Conservation (phyloP, 1,140 invertebrate genomes). For the Oncopodura yosiiana region DNA sequence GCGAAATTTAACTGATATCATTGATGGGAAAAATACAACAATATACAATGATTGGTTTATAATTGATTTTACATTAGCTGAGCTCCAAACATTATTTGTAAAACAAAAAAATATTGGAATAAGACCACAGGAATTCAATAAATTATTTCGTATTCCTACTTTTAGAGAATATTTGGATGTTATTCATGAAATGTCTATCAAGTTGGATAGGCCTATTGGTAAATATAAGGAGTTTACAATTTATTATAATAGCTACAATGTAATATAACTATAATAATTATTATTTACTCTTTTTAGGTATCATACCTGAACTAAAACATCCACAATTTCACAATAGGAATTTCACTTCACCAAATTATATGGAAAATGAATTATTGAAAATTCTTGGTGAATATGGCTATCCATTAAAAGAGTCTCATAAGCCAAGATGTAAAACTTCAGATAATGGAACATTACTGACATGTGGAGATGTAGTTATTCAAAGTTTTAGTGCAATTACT, state of each 20-base stretch:
- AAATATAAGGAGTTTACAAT: background rate
- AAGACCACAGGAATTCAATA: conserved; percentile 9
- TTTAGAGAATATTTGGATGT: conserved; percentile 10
- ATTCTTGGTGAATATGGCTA: conserved; percentile 1
- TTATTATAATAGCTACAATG: background rate
- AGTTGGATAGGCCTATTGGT: conserved; percentile 1
- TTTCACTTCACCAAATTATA: background rate
- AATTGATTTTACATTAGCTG: conserved; percentile 33
- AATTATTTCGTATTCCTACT: conserved; percentile 3
- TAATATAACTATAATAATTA: background rate
- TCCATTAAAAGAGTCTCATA: background rate
- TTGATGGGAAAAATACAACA: conserved; percentile 1
- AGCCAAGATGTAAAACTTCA: background rate
- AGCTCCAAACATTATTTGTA: conserved; percentile 15
- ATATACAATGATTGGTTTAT: conserved; percentile 32
- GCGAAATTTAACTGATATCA: conserved; percentile 13
- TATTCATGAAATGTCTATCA: background rate
- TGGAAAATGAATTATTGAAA: background rate
- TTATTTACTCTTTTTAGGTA: background rate
- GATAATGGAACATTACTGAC: background rate
- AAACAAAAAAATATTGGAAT: conserved; percentile 19
- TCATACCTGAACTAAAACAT: conserved; percentile 18
- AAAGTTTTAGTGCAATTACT: conserved; percentile 3
- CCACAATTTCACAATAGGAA: conserved; percentile 11
- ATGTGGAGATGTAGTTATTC: conserved; percentile 3